Conservation (phyloP, 2,888 invertebrate species). For the Saturnia pavonia region DNA sequence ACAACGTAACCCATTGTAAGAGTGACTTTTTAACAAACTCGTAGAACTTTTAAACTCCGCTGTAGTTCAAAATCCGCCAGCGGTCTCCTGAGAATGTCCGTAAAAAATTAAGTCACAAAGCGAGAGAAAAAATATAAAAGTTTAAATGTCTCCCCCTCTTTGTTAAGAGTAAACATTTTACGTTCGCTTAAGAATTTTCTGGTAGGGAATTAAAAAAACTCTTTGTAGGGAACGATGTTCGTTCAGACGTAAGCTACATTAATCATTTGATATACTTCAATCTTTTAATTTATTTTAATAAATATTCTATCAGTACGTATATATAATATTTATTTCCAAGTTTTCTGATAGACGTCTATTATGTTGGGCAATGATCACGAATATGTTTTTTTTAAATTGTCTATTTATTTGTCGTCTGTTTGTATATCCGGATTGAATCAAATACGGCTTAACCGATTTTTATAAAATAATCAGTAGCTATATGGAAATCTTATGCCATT, state of each 20-base stretch:
- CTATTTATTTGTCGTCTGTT: too few species aligned
- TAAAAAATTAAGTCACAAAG: conserved; percentile 77
- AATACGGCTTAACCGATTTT: too few species aligned
- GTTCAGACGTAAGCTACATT: conserved; percentile 4
- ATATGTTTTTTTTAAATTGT: too few species aligned
- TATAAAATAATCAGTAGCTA: too few species aligned
- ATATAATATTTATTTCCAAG: too few species aligned
- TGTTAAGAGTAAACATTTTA: conserved; percentile 75
- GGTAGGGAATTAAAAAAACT: conserved; percentile 56
- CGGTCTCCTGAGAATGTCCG: conserved; percentile 67
- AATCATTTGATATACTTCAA: not conserved
- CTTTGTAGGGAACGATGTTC: conserved; percentile 43
- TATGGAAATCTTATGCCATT: too few species aligned
- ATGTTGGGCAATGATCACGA: too few species aligned
- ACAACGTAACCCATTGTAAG: conserved; percentile 77
- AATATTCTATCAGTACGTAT: too few species aligned
- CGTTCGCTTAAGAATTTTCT: conserved; percentile 61
- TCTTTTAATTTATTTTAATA: not conserved
- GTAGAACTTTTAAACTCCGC: conserved; percentile 66
- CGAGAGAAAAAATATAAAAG: conserved; percentile 72
- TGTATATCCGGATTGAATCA: too few species aligned
- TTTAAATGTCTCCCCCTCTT: conserved; percentile 67
- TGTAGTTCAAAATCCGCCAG: conserved; percentile 72
- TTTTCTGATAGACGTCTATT: too few species aligned
- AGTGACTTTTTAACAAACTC: conserved; percentile 76